These are phyloP conservation scores for Mactra quadrangularis DNA, from an alignment of 1,140 invertebrate species.

Conservation along the genomic window DNA sequence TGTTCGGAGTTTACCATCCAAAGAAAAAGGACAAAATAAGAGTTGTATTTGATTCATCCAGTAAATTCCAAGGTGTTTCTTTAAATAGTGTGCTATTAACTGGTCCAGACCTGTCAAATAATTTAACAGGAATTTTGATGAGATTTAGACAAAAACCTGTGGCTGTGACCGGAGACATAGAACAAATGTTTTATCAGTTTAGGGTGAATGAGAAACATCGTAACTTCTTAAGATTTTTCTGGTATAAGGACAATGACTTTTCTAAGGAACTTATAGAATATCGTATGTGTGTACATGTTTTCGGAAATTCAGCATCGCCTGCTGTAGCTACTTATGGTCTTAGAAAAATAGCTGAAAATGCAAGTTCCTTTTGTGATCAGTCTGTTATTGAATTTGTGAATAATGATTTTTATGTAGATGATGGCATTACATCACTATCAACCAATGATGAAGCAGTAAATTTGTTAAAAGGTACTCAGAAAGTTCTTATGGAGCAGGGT, in stretches of 20 bases:
- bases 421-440: conserved; percentile 44
- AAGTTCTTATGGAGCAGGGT: conserved; percentile 17
- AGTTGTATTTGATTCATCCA: conserved; percentile 59
- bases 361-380: conserved; percentile 27
- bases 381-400: conserved; percentile 50
- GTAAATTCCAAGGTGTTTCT: conserved; percentile 62
- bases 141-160: conserved; percentile 61
- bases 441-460: conserved; percentile 38
- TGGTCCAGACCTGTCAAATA: conserved; percentile 80
- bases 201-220: conserved; percentile 36
- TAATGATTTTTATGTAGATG: conserved; percentile 63
- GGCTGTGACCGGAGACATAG: conserved; percentile 57
- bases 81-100: conserved; percentile 66
- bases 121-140: conserved; percentile 61
- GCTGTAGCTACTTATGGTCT: conserved; percentile 52
- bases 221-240: conserved; percentile 60
- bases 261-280: conserved; percentile 36
- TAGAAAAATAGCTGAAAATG: conserved; percentile 5
- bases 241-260: conserved; percentile 56
- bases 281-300: conserved; percentile 63
- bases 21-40: conserved; percentile 49
- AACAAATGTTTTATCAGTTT: conserved; percentile 66
- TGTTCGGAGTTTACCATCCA: conserved; percentile 65
- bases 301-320: conserved; percentile 59
- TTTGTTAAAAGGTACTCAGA: conserved; percentile 56